Evolutionary conservation across 2,113 vertebrate genomes (phyloP), one percentile per base, ranked within the genome.

Genomic region (Microtus oregoni): DNA sequence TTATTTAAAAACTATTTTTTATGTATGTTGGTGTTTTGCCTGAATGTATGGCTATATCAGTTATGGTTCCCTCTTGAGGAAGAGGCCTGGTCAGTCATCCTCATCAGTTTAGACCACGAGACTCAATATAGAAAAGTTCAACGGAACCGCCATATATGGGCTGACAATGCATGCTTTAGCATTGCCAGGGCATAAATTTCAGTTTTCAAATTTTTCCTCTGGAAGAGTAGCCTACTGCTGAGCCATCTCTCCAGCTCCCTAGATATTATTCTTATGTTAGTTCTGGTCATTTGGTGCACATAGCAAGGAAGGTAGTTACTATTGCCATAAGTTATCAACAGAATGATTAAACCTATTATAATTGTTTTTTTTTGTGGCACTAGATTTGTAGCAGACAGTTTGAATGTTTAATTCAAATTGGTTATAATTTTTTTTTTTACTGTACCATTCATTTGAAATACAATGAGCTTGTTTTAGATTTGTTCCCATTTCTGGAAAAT

Each of bases 241-340:
- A 67, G 26, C 83, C 28, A 6, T 85, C 28, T 44, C 41, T 86
- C 26, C 20, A 83, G 13, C n/a, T 24, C 20, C 55, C n/a, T 41
- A 63, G 24, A 63, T 83, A 28, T 15, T 65, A 67, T 93, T 81
- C 22, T 94, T 86, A 75, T 44, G 55, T 96, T 92, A 94, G 32
- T 96, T 89, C 67, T 81, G 44, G 3, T 4, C 44, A 92, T 0
- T 65, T 96, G 63, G 50, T 95, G 17, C 61, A 68, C 87, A 0
- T 89, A 73, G 88, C 95, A 93, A 93, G 68, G 67, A 82, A 67
- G 30, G 32, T 86, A 89, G 77, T 88, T 41, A 91, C 19, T 67
- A 35, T 94, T 67, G 79, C 32, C 75, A 20, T 90, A 58, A 86
- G 75, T 35, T 81, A 67, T 92, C 11, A 73, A 85, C 30, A 86